A percentile compares a stretch with the other conserved stretches of the same genome.
Conservation (phyloP, 2,888 invertebrate species). For the Erannis defoliaria region DNA sequence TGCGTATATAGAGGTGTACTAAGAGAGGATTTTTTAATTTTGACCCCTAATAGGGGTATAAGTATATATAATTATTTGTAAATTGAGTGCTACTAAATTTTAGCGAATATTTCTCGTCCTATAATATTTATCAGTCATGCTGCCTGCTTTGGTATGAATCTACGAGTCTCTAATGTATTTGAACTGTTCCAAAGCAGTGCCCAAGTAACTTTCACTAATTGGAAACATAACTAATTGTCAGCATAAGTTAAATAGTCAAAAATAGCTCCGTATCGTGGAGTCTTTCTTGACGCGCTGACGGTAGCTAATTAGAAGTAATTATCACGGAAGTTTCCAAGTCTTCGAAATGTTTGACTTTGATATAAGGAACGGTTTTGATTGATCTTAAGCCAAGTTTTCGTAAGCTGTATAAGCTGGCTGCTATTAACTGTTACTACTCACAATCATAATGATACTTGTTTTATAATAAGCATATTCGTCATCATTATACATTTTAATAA, state of each 20-base stretch:
- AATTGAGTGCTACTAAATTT: too few species aligned
- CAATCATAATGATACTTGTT: too few species aligned
- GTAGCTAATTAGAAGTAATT: conserved; percentile 41
- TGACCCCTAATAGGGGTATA: too few species aligned
- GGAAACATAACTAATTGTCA: conserved; percentile 57
- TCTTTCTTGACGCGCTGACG: conserved; percentile 30
- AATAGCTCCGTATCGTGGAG: conserved; percentile 46
- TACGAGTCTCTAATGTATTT: conserved; percentile 29
- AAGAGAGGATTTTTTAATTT: too few species aligned
- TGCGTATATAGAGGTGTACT: too few species aligned
- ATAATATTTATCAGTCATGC: background rate
- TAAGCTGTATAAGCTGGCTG: background rate
- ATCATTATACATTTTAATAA: too few species aligned
- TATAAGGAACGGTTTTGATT: conserved; percentile 20
- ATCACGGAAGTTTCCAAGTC: conserved; percentile 30
- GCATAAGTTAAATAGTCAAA: conserved; percentile 50
- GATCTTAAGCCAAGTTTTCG: conserved; percentile 7
- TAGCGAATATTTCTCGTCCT: too few species aligned
- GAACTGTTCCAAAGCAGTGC: conserved; percentile 45
- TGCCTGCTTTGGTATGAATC: conserved; percentile 4
- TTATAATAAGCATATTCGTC: too few species aligned
- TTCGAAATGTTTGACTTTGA: conserved; percentile 26
- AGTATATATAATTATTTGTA: too few species aligned
- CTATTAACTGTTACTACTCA: background rate
- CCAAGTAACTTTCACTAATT: conserved; percentile 56